Evolutionary conservation across 2,113 vertebrate genomes (phyloP).

Genomic region (Carlito syrichta): DNA sequence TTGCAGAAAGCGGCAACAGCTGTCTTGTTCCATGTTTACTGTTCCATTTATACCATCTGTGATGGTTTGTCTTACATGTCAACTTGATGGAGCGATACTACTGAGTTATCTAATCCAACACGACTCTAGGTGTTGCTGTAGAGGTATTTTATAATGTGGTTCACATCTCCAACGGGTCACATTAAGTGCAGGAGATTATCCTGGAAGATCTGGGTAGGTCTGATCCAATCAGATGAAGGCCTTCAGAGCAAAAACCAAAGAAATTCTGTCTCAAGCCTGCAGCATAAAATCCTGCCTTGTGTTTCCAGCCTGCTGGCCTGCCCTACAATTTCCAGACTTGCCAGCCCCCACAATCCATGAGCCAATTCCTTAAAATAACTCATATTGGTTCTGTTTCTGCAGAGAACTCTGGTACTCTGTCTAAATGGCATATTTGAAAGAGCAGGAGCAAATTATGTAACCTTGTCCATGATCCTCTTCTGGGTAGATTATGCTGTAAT

Average conservation of each 20-base stretch:
- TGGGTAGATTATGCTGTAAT: neutral
- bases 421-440: neutral
- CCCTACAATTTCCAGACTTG: neutral
- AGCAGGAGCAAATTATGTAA: neutral
- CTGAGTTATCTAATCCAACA: neutral
- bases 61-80: neutral
- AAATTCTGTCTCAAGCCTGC: neutral
- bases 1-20: neutral
- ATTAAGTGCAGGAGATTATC: neutral
- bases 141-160: neutral
- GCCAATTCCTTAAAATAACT: slow-evolving; percentile 43
- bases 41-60: neutral
- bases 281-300: neutral
- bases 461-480: neutral
- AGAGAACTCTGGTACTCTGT: neutral
- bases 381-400: neutral
- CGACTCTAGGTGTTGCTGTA: neutral
- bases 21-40: neutral
- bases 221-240: neutral
- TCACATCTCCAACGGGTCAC: neutral
- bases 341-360: neutral
- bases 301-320: neutral
- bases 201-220: neutral
- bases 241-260: neutral
- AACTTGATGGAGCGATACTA: neutral